Conservation (phyloP, 2,113 vertebrate species). For the Dicrurus megarhynchus region DNA sequence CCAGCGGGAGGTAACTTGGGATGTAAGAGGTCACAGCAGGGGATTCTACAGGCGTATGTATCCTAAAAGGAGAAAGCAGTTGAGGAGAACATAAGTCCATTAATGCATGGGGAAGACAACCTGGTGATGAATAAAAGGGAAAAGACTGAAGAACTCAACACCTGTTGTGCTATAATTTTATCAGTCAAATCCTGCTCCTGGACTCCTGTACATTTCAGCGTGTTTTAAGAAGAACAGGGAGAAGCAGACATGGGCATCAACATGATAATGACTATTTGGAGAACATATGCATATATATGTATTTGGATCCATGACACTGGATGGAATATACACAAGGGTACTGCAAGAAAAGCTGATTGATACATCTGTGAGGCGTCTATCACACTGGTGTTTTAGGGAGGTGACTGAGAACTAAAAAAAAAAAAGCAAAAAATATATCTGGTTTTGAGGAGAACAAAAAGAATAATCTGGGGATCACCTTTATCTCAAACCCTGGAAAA, state of each 20-base stretch:
- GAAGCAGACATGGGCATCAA: background rate
- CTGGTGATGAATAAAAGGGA: background rate
- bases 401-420: background rate
- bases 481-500: background rate
- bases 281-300: background rate
- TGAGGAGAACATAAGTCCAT: background rate
- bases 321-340: background rate
- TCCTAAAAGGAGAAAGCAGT: background rate
- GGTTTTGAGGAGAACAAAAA: background rate
- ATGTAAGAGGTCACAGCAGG: background rate
- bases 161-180: background rate
- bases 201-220: background rate
- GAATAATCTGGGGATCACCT: background rate
- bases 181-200: background rate
- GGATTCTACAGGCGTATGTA: background rate
- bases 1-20: background rate
- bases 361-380: rapidly evolving
- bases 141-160: background rate
- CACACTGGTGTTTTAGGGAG: background rate
- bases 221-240: background rate
- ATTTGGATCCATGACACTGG: background rate
- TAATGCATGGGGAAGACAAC: background rate
- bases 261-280: background rate
- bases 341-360: background rate
- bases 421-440: no score